A percentile compares a stretch with the other conserved stretches of the same genome.
Evolutionary conservation across 2,113 vertebrate species (phyloP).

Genomic region (Tapirus terrestris): DNA sequence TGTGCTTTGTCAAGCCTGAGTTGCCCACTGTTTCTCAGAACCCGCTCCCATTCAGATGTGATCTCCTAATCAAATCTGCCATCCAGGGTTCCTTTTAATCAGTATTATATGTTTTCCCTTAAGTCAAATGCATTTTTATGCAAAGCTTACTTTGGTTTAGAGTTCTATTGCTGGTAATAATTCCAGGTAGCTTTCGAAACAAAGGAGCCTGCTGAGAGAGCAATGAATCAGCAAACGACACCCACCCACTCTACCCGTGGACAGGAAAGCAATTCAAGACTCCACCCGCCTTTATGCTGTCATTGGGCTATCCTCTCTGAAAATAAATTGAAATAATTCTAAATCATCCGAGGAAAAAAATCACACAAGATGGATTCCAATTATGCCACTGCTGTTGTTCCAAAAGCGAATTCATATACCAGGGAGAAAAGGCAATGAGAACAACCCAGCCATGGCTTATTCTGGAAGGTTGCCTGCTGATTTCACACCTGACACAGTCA

Average conservation of each 20-base stretch:
- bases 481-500: slow-evolving; percentile 22
- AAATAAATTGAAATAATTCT: slow-evolving; percentile 84
- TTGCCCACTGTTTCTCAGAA: background rate
- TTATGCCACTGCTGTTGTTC: slow-evolving; percentile 75
- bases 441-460: background rate
- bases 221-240: slow-evolving; percentile 86
- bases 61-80: slow-evolving; percentile 36
- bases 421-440: slow-evolving; percentile 58
- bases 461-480: slow-evolving; percentile 52
- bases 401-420: slow-evolving; percentile 63
- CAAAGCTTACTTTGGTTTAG: slow-evolving; percentile 76
- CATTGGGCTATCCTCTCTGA: slow-evolving; percentile 66
- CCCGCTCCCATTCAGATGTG: background rate
- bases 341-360: slow-evolving; percentile 80
- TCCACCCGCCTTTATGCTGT: slow-evolving; percentile 52
- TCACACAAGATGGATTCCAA: slow-evolving; percentile 79
- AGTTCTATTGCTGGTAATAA: slow-evolving; percentile 70
- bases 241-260: slow-evolving; percentile 66
- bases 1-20: background rate
- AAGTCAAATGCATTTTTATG: slow-evolving; percentile 68
- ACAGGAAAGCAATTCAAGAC: slow-evolving; percentile 75
- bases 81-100: slow-evolving; percentile 71
- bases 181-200: slow-evolving; percentile 84
- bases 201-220: slow-evolving; percentile 79
- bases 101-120: slow-evolving; percentile 11